Evolutionary conservation across 2,888 invertebrate species (phyloP).

Genomic region (Willowsia nigromaculata): DNA sequence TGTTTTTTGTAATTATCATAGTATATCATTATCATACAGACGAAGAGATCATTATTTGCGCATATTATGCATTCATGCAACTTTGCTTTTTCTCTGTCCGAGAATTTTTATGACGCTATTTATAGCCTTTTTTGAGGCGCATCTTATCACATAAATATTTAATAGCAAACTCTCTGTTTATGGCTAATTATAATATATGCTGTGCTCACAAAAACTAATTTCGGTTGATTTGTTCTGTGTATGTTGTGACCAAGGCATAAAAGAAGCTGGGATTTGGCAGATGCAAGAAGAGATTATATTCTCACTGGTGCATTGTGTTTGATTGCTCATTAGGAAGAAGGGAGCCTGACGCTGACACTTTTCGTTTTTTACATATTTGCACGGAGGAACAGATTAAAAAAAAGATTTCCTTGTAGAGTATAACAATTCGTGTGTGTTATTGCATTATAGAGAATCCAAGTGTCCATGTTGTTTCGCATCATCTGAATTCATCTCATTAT

Average conservation of each 20-base stretch:
- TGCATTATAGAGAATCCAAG: background rate
- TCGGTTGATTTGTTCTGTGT: background rate
- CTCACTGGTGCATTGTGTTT: background rate
- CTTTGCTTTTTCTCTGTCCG: background rate
- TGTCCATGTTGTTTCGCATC: background rate
- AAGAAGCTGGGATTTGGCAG: background rate
- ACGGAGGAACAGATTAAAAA: background rate
- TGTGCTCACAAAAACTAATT: background rate
- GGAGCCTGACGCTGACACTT: constrained; percentile 5
- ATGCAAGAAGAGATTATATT: background rate
- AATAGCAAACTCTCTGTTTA: background rate
- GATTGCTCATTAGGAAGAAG: constrained; percentile 29
- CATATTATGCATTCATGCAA: background rate
- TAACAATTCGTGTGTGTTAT: background rate
- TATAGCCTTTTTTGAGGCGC: constrained; percentile 16
- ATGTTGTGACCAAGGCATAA: background rate
- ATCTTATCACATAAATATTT: constrained; percentile 40
- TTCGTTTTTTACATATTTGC: background rate
- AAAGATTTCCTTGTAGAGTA: constrained; percentile 19
- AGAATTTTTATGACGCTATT: constrained; percentile 11
- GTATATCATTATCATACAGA: background rate
- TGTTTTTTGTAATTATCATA: background rate
- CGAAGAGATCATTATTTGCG: background rate
- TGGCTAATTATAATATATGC: constrained; percentile 7
- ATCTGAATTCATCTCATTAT: too few species aligned